Evolutionary conservation across 2,888 invertebrate genomes (phyloP).

Genomic region (Chouioia cunea): DNA sequence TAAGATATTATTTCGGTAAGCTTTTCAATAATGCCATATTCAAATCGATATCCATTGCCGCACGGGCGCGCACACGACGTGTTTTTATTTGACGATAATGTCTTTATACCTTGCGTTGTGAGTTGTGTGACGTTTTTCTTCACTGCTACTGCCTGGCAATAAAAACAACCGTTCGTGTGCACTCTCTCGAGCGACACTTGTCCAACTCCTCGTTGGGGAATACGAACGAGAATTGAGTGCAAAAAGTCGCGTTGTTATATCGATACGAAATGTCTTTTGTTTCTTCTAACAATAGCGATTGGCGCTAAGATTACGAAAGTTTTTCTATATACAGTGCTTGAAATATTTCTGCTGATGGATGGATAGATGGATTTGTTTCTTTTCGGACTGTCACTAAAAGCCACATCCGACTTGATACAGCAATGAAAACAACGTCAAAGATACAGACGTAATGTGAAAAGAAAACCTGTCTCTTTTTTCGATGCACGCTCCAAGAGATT

Average conservation of each 20-base stretch:
- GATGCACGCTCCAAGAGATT: slow-evolving; percentile 51
- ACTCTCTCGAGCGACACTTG: slow-evolving; percentile 64
- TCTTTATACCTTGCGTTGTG: not conserved
- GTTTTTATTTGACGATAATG: slow-evolving; percentile 5
- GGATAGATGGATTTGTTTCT: not conserved
- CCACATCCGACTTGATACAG: not conserved
- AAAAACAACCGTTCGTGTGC: slow-evolving; percentile 56
- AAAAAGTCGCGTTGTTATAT: slow-evolving; percentile 56
- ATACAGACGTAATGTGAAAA: not conserved
- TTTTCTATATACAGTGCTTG: too few relatives aligned
- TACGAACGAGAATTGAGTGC: slow-evolving; percentile 59
- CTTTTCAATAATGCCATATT: too few relatives aligned
- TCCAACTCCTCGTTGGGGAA: slow-evolving; percentile 55
- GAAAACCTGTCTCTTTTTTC: not conserved
- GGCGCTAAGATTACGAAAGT: too few relatives aligned
- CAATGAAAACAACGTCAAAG: slow-evolving; percentile 14
- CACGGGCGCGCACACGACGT: too few relatives aligned
- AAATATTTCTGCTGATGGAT: too few relatives aligned
- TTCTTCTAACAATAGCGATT: not conserved
- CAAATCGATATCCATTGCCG: too few relatives aligned
- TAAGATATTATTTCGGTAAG: too few relatives aligned
- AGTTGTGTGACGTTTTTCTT: slow-evolving; percentile 5
- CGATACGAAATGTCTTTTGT: slow-evolving; percentile 52
- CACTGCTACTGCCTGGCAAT: slow-evolving; percentile 33
- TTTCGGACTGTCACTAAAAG: slow-evolving; percentile 32